Conservation (phyloP, 2,113 vertebrate species). For the Strigops habroptila region DNA sequence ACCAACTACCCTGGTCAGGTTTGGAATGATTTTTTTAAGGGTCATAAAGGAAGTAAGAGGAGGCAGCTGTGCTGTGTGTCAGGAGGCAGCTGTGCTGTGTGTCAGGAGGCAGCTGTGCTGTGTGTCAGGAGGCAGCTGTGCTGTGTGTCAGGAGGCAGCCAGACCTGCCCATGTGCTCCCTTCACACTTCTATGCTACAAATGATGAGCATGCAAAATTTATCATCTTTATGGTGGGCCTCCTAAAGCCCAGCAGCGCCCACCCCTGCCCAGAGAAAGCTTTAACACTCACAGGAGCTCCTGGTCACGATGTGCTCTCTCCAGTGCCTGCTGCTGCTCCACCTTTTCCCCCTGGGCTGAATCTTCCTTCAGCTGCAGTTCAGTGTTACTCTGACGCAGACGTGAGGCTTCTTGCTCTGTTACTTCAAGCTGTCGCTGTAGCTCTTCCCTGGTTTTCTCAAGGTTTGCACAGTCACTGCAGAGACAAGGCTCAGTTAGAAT, state of each 20-base stretch:
- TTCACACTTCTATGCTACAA: background rate
- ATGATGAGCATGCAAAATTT: background rate
- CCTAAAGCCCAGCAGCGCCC: background rate
- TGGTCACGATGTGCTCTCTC: slow-evolving; percentile 14
- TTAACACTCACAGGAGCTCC: slow-evolving; percentile 61
- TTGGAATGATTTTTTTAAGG: background rate
- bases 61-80: background rate
- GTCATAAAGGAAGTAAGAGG: background rate
- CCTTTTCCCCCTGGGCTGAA: background rate
- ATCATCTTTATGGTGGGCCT: background rate
- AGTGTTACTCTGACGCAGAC: slow-evolving; percentile 55
- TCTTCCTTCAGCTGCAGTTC: slow-evolving; percentile 71
- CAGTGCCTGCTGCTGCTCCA: slow-evolving; percentile 59
- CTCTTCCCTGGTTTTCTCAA: slow-evolving; percentile 55
- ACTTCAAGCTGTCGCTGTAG: slow-evolving; percentile 61
- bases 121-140: background rate
- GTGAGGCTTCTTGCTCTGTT: slow-evolving; percentile 53
- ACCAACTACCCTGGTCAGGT: background rate
- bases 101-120: background rate
- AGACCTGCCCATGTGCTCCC: background rate
- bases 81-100: background rate
- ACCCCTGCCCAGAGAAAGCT: background rate
- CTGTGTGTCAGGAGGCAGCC: background rate
- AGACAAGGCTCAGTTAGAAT: background rate
- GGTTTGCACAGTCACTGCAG: slow-evolving; percentile 37